phyloP scores from a whole-genome alignment of 2,888 invertebrate species.

The Ectemnius lituratus region DNA sequence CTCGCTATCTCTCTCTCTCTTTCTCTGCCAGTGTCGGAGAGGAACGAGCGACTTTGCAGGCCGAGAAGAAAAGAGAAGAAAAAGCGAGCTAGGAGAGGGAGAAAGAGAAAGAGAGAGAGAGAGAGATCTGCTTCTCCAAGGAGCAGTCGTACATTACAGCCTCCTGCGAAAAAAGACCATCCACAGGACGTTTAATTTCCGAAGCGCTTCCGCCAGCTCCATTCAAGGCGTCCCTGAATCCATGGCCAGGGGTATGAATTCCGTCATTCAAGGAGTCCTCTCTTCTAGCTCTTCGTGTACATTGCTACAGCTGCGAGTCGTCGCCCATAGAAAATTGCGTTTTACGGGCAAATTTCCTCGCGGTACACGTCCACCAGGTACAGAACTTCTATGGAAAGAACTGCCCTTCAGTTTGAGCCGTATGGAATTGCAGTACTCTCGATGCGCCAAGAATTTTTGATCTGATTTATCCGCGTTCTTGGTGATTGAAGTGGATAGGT shows the following conservation, averaged over 20 bases:
- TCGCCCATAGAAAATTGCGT: conserved; percentile 63
- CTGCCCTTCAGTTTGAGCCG: neutral
- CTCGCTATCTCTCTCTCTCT: neutral
- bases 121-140: conserved; percentile 32
- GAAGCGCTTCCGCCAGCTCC: conserved; percentile 76
- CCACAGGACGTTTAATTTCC: conserved; percentile 77
- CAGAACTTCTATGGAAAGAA: conserved; percentile 19
- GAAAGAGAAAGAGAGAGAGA: conserved; percentile 54
- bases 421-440: neutral
- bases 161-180: conserved; percentile 72
- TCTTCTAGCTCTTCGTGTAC: conserved; percentile 31
- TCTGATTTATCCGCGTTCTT: neutral
- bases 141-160: conserved; percentile 73
- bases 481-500: neutral
- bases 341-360: conserved; percentile 65
- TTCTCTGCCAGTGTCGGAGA: too few species aligned
- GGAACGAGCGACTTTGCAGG: too few species aligned
- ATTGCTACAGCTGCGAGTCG: conserved; percentile 65
- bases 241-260: conserved; percentile 65
- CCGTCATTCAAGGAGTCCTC: conserved; percentile 68
- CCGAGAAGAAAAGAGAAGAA: conserved; percentile 10
- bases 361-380: conserved; percentile 51
- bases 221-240: conserved; percentile 71
- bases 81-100: conserved; percentile 36
- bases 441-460: neutral